Percentiles rank a stretch among this genome's conserved stretches.
Evolutionary conservation across 2,797 vertebrate genomes (phyloP).

Genomic region (Halcyon leucocephala): DNA sequence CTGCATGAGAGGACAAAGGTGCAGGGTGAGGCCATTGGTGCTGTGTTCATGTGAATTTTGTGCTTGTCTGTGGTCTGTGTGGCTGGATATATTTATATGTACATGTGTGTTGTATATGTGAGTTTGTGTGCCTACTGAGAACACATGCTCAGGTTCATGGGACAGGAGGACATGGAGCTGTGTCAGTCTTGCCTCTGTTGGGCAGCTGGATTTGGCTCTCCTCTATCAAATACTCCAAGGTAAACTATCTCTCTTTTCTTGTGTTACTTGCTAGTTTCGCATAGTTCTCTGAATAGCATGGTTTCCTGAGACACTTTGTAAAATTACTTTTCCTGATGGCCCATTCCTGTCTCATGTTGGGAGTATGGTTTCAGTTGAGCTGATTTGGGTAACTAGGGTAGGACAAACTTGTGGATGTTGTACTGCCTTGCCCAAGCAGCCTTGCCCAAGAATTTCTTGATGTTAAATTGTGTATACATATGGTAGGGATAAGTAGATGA

Average conservation of each 20-base stretch:
- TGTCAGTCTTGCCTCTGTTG: neutral
- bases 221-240: neutral
- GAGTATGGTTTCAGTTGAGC: neutral
- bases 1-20: neutral
- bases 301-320: neutral
- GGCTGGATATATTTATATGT: neutral
- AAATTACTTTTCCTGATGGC: neutral
- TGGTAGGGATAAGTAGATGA: neutral
- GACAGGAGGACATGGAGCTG: neutral
- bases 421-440: neutral
- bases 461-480: neutral
- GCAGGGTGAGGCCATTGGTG: neutral
- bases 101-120: neutral
- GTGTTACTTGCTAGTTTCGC: neutral
- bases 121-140: neutral
- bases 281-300: fast-evolving
- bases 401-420: neutral
- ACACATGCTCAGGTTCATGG: neutral
- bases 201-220: neutral
- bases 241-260: neutral
- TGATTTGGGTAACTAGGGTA: neutral
- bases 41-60: neutral
- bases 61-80: neutral
- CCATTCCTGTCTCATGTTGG: neutral
- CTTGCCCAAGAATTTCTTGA: neutral